Base-by-base conservation (phyloP, 64 coral and sea anemone genomes). In the Astreopora myriophthalma region DNA sequence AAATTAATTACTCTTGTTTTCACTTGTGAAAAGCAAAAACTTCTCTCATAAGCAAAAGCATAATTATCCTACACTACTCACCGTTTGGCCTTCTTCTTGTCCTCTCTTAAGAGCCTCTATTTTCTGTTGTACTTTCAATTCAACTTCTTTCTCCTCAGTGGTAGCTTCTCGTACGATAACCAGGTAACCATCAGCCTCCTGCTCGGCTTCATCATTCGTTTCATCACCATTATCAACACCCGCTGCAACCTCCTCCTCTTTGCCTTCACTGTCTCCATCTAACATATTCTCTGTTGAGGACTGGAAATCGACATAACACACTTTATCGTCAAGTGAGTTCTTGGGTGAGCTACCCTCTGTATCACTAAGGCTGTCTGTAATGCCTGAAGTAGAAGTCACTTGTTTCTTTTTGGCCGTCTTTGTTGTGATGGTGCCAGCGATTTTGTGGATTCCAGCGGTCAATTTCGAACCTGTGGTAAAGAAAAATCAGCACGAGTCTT, bases 281-380 rank as follows among this genome's bases (percentile, higher is more conserved):
- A 75, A 48, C 3, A 69, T 12, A 20, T 80, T 70, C 38, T 70
- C 68, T 6, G 38, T 25, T 3, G 88, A 85, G 20, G 85, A 87
- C 14, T 86, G 80, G 20, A 67, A 74, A 34, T 87, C 31, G 13
- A 79, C 25, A 12, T 75, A 86, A 49, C 71, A 64, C 1, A 94
- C 87, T 80, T 96, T 85, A 7, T 94, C 90, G 33, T 89, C 90
- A 57, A 92, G 83, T 14, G 94, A 95, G 8, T 66, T 84, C 28
- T 92, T 95, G 22, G 13, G 28, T 27, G 34, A 29, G 5, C 7
- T 38, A 27, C 20, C 10, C 3, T 60, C 78, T 5, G 34, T 78
- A 19, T 46, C 84, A 31, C 12, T 48, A 1, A 30, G 19, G 3
- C 44, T 67, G 34, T 74, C 40, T 22, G n/a, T 32, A 31, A 75